Percentiles rank a stretch among this genome's conserved stretches.
Evolutionary conservation across 2,113 vertebrate genomes (phyloP).

Genomic region (Neodontobutis hainanensis): DNA sequence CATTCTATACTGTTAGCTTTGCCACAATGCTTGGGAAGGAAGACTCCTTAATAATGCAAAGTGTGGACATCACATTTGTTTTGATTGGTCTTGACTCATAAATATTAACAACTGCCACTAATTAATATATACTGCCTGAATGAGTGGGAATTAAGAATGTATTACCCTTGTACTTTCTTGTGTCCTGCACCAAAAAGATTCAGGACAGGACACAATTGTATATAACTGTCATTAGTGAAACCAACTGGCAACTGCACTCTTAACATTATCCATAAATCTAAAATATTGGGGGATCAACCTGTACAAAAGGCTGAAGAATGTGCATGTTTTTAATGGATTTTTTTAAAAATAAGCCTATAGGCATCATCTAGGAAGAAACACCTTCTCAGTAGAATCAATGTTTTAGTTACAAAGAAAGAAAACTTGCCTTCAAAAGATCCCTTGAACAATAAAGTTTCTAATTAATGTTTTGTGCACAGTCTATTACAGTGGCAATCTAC

Average conservation of each 20-base stretch:
- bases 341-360: too few species aligned
- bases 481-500: too few species aligned
- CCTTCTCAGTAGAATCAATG: too few species aligned
- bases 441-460: too few species aligned
- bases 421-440: too few species aligned
- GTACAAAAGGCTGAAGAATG: too few species aligned
- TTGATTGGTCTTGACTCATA: background rate
- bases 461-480: too few species aligned
- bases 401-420: too few species aligned
- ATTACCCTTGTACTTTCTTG: slow-evolving; percentile 2
- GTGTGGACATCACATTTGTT: background rate
- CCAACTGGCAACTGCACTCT: background rate
- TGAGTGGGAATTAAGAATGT: slow-evolving; percentile 7
- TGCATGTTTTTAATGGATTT: too few species aligned
- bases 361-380: too few species aligned
- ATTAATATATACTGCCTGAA: background rate
- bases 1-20: background rate
- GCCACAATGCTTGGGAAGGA: background rate
- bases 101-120: background rate
- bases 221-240: background rate
- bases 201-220: background rate
- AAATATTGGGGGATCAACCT: too few species aligned
- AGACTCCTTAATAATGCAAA: background rate
- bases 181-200: background rate
- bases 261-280: too few species aligned